Base-by-base conservation (phyloP, 2,888 invertebrate genomes). In the Drosophila prolongata region DNA sequence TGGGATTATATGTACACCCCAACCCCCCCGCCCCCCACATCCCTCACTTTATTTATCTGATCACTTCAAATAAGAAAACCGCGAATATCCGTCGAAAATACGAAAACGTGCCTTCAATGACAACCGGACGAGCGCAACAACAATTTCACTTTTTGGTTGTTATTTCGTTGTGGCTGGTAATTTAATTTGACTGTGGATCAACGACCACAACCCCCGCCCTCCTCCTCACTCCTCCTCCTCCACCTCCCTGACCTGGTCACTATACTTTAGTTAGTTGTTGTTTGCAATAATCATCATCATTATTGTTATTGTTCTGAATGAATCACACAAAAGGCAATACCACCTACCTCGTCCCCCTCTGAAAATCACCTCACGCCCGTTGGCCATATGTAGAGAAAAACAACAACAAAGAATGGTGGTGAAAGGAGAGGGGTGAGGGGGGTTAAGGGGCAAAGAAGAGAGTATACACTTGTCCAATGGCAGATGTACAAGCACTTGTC, bases 161-260 rank as follows among this genome's bases (percentile, higher is more conserved):
- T 16, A 46, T 24, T 59, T 58, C 44, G 34, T 50, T 58, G 52
- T 40, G 58, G 65, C 66, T 82, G 83, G 83, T 82, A 78, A 86
- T 86, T 86, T 84, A 80, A 87, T 84, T 83, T 85, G 78, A 75
- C 76, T 71, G 71, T 73, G 87, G 82, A 83, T 84, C 87, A 84
- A 85, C 87, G 81, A 79, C 87, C 66, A 59, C 60, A 30, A 38
- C 27, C 57, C 50, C 44, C 19, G 19, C 43, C 43, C 16, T 10
- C 2, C 8, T 2, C 2, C 6, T n/a, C n/a, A n/a, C n/a, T 4
- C 9, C 9, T 2, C 0, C 16, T 11, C 16, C 43, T 6, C 16
- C 57, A 16, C 14, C 56, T 34, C 49, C 56, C 58, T 52, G 64
- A 52, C 64, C 50, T 62, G 64, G 62, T 44, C 43, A 52, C 50